These are phyloP conservation scores for Periophthalmus modestus DNA, from an alignment of 2,113 vertebrate genomes.

Conservation along the genomic window DNA sequence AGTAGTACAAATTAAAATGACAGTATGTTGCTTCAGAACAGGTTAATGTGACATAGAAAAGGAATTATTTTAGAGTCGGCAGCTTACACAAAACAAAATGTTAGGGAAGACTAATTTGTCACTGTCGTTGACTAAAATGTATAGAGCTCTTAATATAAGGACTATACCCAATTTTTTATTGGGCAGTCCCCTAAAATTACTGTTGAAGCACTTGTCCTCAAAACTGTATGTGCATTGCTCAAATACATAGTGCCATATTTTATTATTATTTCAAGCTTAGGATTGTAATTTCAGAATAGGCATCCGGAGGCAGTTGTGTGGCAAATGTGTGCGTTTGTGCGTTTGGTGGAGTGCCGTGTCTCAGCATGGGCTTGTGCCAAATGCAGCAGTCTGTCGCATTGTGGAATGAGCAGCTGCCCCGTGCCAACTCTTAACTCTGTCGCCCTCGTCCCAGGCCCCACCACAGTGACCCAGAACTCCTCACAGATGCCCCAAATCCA, in stretches of 20 bases:
- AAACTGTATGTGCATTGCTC: constrained; percentile 21
- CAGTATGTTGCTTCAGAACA: background rate
- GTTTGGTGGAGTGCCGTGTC: constrained; percentile 31
- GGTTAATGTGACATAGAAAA: background rate
- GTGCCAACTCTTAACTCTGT: constrained; percentile 58
- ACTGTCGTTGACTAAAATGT: too few species aligned
- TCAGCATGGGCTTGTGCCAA: constrained; percentile 55
- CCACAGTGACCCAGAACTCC: constrained; percentile 52
- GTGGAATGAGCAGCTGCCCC: constrained; percentile 65
- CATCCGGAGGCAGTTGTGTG: constrained; percentile 28
- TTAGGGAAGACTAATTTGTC: too few species aligned
- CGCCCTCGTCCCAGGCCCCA: constrained; percentile 63
- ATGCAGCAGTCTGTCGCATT: constrained; percentile 41
- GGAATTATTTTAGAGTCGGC: too few species aligned
- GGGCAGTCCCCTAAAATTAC: background rate
- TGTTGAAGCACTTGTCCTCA: constrained; percentile 5
- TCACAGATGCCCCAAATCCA: constrained; percentile 48
- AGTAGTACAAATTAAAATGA: too few species aligned
- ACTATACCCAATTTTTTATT: background rate
- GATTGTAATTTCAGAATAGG: constrained; percentile 15
- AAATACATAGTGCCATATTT: constrained; percentile 12
- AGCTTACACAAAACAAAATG: too few species aligned
- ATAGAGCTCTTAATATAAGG: too few species aligned
- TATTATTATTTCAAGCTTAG: constrained; percentile 1
- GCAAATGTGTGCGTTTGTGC: constrained; percentile 34